Conservation (phyloP, 2,797 vertebrate species). For the Falco peregrinus region DNA sequence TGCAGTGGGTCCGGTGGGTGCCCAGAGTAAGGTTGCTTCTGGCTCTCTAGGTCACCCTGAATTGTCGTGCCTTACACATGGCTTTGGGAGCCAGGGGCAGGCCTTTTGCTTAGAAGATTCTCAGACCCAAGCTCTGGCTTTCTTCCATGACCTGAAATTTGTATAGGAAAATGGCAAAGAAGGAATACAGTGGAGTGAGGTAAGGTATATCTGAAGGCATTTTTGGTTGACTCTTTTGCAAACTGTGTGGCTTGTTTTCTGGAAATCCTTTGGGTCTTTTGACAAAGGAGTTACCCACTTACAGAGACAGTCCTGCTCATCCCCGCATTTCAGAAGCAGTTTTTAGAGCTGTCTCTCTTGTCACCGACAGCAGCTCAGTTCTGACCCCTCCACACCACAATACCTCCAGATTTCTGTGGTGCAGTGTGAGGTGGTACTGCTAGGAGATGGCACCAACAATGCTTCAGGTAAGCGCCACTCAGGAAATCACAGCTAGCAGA, state of each 20-base stretch:
- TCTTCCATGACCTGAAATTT: background rate
- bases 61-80: background rate
- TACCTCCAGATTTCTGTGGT: background rate
- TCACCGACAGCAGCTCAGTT: background rate
- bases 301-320: background rate
- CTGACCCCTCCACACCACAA: background rate
- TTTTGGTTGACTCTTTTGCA: background rate
- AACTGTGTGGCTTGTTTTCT: background rate
- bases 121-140: background rate
- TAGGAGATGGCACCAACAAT: background rate
- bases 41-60: background rate
- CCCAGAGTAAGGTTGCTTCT: background rate
- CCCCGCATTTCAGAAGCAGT: background rate
- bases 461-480: rapidly evolving
- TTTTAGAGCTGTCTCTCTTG: background rate
- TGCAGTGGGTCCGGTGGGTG: background rate
- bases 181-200: background rate
- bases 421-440: background rate
- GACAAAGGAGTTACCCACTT: background rate
- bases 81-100: background rate
- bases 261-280: background rate
- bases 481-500: background rate
- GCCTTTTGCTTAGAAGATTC: background rate
- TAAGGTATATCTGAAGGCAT: background rate
- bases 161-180: background rate